These are phyloP conservation scores for Picus viridis DNA, from an alignment of 2,797 vertebrate species.

Conservation along the genomic window DNA sequence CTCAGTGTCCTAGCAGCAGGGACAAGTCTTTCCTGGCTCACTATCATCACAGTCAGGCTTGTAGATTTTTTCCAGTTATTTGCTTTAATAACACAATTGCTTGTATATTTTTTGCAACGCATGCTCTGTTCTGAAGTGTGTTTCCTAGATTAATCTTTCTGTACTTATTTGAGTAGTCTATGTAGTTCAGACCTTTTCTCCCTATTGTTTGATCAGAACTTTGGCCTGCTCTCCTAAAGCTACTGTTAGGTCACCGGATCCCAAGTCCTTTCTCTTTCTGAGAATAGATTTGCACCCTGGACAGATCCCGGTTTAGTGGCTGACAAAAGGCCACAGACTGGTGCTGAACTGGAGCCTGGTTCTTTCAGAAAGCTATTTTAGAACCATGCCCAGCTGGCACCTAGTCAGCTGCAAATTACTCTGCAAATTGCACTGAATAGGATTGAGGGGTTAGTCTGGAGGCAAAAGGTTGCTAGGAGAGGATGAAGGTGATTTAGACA, in stretches of 20 bases:
- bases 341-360: not conserved
- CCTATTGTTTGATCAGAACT: not conserved
- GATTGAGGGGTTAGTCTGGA: constrained; percentile 2
- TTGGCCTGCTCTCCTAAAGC: not conserved
- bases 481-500: constrained; percentile 21
- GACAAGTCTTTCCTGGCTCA: not conserved
- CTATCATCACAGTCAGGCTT: not conserved
- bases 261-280: not conserved
- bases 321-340: constrained; percentile 12
- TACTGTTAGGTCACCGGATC: not conserved
- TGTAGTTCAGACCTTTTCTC: not conserved
- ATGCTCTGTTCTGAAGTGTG: not conserved
- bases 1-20: not conserved
- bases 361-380: not conserved
- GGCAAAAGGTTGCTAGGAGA: constrained; percentile 57
- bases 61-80: not conserved
- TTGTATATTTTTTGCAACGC: not conserved
- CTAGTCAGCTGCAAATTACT: constrained; percentile 5
- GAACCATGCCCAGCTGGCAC: constrained; percentile 22
- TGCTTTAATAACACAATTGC: not conserved
- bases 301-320: not conserved
- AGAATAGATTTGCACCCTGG: not conserved
- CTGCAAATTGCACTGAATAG: constrained; percentile 9
- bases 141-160: not conserved
- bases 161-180: not conserved